Percentiles rank a stretch among this genome's conserved stretches.
phyloP scores from a whole-genome alignment of 1,140 invertebrate genomes.

The Calycopis cecrops region DNA sequence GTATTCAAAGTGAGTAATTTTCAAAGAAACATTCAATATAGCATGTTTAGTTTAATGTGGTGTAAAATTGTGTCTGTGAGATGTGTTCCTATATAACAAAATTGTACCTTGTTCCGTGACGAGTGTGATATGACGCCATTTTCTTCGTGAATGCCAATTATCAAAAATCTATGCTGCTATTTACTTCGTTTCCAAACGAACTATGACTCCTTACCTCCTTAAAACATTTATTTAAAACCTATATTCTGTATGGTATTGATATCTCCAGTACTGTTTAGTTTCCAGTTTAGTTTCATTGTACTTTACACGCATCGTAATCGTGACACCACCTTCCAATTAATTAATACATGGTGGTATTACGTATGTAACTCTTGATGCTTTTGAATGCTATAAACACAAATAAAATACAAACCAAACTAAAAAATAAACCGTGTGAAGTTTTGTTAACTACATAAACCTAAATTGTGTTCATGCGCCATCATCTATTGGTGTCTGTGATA shows the following conservation, averaged over 20 bases:
- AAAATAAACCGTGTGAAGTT: not conserved
- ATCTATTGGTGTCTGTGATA: not conserved
- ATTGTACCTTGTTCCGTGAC: constrained; percentile 72
- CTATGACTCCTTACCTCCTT: not conserved
- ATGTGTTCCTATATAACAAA: constrained; percentile 64
- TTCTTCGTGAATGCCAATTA: constrained; percentile 75
- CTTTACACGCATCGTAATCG: constrained; percentile 55
- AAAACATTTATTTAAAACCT: not conserved
- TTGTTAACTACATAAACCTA: not conserved
- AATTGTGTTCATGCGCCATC: constrained; percentile 6
- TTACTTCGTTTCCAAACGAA: constrained; percentile 40
- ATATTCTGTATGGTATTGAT: not conserved
- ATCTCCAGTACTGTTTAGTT: not conserved
- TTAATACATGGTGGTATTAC: constrained; percentile 25
- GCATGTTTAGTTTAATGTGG: constrained; percentile 45
- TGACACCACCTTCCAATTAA: constrained; percentile 49
- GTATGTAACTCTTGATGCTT: too few species aligned
- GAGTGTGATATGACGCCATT: constrained; percentile 75
- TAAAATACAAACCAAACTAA: too few species aligned
- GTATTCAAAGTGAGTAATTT: constrained; percentile 73
- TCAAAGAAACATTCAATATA: constrained; percentile 49
- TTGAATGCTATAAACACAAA: too few species aligned
- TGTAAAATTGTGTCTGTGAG: constrained; percentile 52
- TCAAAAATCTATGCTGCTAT: constrained; percentile 61
- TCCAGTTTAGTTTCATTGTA: constrained; percentile 21